Percentiles rank a stretch among this genome's conserved stretches.
These are phyloP conservation scores for Phoxinus phoxinus DNA, from an alignment of 2,113 vertebrate species.

Conservation along the genomic window DNA sequence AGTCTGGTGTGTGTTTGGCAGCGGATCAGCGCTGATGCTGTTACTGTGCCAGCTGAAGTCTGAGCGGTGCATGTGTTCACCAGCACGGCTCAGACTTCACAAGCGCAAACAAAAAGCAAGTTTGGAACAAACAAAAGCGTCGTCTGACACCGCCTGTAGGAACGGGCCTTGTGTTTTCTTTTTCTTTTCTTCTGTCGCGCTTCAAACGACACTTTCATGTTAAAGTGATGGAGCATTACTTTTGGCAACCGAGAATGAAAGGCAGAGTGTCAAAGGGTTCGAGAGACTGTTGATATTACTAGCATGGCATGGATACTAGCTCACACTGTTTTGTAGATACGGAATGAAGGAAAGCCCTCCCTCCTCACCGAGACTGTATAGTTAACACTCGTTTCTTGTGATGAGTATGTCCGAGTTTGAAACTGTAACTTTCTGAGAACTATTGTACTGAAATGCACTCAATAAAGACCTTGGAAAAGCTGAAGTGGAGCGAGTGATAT, in stretches of 20 bases:
- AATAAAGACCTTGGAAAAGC: slow-evolving; percentile 81
- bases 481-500: slow-evolving; percentile 62
- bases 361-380: slow-evolving; percentile 69
- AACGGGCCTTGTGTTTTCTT: neutral
- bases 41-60: slow-evolving; percentile 41
- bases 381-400: slow-evolving; percentile 81
- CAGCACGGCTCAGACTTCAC: slow-evolving; percentile 33
- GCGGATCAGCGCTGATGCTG: slow-evolving; percentile 10
- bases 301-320: slow-evolving; percentile 58
- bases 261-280: slow-evolving; percentile 31
- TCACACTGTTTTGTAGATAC: slow-evolving; percentile 68
- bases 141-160: neutral
- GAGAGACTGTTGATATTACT: slow-evolving; percentile 48
- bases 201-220: slow-evolving; percentile 4
- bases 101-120: slow-evolving; percentile 22
- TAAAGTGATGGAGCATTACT: neutral
- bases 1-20: slow-evolving; percentile 24
- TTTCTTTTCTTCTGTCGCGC: neutral
- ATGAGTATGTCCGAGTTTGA: slow-evolving; percentile 82
- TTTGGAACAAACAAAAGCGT: slow-evolving; percentile 25
- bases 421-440: slow-evolving; percentile 83
- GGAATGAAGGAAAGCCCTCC: slow-evolving; percentile 57
- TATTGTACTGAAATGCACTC: slow-evolving; percentile 85
- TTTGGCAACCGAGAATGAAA: slow-evolving; percentile 22
- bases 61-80: slow-evolving; percentile 37